phyloP scores from a whole-genome alignment of 1,140 invertebrate genomes.

The Drosophila tsacasi region DNA sequence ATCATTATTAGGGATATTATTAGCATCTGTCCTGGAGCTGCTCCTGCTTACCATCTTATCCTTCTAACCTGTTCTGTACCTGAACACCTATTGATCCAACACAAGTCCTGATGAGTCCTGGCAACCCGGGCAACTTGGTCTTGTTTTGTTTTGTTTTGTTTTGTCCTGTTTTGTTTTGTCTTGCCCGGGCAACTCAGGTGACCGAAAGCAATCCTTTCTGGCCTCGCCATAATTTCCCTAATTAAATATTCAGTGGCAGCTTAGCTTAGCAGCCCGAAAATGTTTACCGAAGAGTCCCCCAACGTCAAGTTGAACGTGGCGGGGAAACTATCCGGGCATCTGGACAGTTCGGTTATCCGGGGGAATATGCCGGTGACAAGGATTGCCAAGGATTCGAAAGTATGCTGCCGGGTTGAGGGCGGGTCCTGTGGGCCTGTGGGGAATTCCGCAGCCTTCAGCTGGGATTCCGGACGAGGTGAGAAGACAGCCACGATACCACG shows the following conservation, averaged over 20 bases:
- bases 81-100: constrained; percentile 29
- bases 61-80: not conserved
- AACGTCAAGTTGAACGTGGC: constrained; percentile 14
- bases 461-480: constrained; percentile 13
- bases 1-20: too few relatives aligned
- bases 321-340: constrained; percentile 34
- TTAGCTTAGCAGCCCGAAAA: constrained; percentile 8
- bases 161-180: not conserved
- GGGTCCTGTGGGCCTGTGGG: not conserved
- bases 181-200: constrained; percentile 29
- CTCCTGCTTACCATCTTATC: constrained; percentile 26
- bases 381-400: not conserved
- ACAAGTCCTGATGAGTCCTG: not conserved
- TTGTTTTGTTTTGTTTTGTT: not conserved
- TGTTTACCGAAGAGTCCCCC: constrained; percentile 13
- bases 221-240: constrained; percentile 51
- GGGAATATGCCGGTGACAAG: constrained; percentile 12
- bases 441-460: constrained; percentile 3
- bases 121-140: not conserved
- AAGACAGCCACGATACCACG: constrained; percentile 9
- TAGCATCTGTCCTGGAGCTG: constrained; percentile 11
- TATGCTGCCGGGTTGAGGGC: not conserved
- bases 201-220: constrained; percentile 21
- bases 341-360: constrained; percentile 2
- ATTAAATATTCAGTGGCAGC: constrained; percentile 58